Evolutionary conservation across 2,888 invertebrate genomes (phyloP), one percentile per base, ranked within the genome.

Genomic region (Anoplius nigerrimus): DNA sequence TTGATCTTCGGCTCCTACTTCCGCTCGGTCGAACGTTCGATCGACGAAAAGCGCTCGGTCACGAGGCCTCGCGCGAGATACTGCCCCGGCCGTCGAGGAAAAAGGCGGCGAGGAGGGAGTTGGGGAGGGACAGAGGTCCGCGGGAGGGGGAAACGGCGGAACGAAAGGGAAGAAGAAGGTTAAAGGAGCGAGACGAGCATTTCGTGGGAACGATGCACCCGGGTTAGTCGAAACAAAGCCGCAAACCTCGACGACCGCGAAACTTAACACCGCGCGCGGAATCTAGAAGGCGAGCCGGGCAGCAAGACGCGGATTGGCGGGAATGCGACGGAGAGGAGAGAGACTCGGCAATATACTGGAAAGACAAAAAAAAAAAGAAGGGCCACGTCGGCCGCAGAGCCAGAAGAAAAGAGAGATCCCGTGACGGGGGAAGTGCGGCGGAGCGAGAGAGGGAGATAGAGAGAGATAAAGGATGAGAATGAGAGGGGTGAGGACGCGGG

Each of bases 191-290:
- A 67, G 64, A 72, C 61, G 62, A 71, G 67, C 68, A 67, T 74
- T 76, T 76, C 83, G 82, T 84, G 84, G 84, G 84, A 84, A 85
- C 79, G 76, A 69, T 69, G 72, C 71, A 76, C 72, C 74, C 71
- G 72, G 75, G 70, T 74, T 72, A 76, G 72, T 81, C 78, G 82
- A 83, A 84, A 87, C 86, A 86, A 87, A 86, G 85, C 86, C 83
- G 77, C 84, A 83, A 76, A 82, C 82, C 82, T 81, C 79, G 81
- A 67, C 82, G 81, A 85, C 85, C 85, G 82, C 84, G 87, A 87
- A 88, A 87, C 83, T 86, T 82, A 84, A 88, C 84, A 87, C 87
- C 83, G 79, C 71, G 70, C 69, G 64, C 66, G 71, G 71, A 69
- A 69, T 75, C 65, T 69, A 64, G 72, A 75, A 48, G 48, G 48